Conservation (phyloP, 1,140 invertebrate species). For the Sycobia sp. region DNA sequence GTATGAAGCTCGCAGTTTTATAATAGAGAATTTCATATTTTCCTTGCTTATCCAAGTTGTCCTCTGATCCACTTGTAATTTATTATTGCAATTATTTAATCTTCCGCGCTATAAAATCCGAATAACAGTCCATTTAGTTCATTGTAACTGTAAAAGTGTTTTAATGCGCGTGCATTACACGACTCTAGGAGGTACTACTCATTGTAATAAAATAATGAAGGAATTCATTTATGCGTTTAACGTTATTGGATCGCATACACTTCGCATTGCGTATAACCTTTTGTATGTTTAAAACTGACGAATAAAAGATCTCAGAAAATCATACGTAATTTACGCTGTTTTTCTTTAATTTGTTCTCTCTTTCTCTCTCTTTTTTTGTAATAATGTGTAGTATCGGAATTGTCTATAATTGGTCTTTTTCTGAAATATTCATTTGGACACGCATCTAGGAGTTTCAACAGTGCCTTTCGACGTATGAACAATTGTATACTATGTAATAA, state of each 20-base stretch:
- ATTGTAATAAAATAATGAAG: constrained; percentile 37
- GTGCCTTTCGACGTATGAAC: too few species aligned
- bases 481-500: too few species aligned
- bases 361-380: too few species aligned
- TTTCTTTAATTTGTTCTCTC: too few species aligned
- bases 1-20: constrained; percentile 1
- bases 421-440: background rate
- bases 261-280: constrained; percentile 51
- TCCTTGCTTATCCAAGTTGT: background rate
- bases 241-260: constrained; percentile 48
- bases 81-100: constrained; percentile 1
- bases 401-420: too few species aligned
- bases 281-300: constrained; percentile 53
- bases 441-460: too few species aligned
- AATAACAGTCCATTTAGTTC: background rate
- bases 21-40: background rate
- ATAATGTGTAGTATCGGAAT: too few species aligned
- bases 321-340: constrained; percentile 12
- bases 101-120: background rate
- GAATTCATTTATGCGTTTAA: constrained; percentile 43
- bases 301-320: constrained; percentile 55
- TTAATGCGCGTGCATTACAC: constrained; percentile 3
- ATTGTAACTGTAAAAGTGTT: constrained; percentile 14
- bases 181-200: constrained; percentile 34
- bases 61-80: constrained; percentile 11